These are phyloP conservation scores for Trissolcus japonicus DNA, from an alignment of 2,888 invertebrate species.

Conservation along the genomic window DNA sequence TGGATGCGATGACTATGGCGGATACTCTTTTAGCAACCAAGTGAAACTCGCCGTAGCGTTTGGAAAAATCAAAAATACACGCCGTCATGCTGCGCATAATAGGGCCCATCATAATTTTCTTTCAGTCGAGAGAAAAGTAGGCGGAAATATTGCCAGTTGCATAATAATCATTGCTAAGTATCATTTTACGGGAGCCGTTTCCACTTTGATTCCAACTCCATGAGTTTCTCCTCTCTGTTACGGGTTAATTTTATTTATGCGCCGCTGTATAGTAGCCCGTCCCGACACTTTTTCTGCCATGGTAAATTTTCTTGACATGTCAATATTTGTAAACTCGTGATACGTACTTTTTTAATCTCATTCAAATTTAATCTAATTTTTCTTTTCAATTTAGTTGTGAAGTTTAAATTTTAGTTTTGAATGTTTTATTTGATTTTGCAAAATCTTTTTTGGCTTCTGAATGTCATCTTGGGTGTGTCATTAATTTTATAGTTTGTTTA, in stretches of 20 bases:
- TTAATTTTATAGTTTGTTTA: too few species aligned
- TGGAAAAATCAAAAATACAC: slow-evolving; percentile 11
- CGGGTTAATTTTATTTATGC: slow-evolving; percentile 46
- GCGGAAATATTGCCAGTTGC: slow-evolving; percentile 52
- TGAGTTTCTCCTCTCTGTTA: slow-evolving; percentile 39
- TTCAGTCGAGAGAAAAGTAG: slow-evolving; percentile 46
- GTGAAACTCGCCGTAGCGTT: slow-evolving; percentile 34
- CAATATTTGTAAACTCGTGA: slow-evolving; percentile 48
- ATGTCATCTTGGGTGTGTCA: too few species aligned
- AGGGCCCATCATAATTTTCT: slow-evolving; percentile 54
- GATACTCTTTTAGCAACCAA: slow-evolving; percentile 53
- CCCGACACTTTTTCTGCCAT: slow-evolving; percentile 15
- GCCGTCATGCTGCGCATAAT: slow-evolving; percentile 54
- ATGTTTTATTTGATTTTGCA: too few species aligned
- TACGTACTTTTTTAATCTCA: too few species aligned
- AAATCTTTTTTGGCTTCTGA: too few species aligned
- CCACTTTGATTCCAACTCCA: slow-evolving; percentile 12
- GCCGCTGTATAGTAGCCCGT: not conserved
- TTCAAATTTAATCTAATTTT: too few species aligned
- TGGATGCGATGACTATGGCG: slow-evolving; percentile 8
- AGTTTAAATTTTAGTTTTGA: too few species aligned
- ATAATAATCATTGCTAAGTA: slow-evolving; percentile 52
- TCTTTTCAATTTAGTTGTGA: too few species aligned
- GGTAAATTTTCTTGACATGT: slow-evolving; percentile 12
- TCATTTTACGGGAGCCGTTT: slow-evolving; percentile 29